A percentile compares a stretch with the other conserved stretches of the same genome.
phyloP scores from a whole-genome alignment of 30 jellyfish, hydroid and myxozoan species.

The Aurelia aurita region DNA sequence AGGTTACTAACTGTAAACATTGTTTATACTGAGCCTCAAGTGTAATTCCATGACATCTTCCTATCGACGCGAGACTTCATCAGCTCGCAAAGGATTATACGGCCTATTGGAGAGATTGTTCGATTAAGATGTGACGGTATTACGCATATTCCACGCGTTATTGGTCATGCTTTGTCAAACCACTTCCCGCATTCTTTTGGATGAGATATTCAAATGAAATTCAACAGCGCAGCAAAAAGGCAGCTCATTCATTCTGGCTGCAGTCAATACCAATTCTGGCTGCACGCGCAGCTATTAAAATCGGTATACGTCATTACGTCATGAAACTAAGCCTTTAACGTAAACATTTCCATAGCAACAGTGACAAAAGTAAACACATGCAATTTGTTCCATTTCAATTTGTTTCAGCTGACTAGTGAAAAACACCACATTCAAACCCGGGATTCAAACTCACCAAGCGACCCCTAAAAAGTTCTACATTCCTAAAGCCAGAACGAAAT shows the following conservation, averaged over 20 bases:
- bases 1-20: too few species aligned
- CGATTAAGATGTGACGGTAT: conserved; percentile 17
- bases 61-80: conserved; percentile 8
- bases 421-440: too few species aligned
- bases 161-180: conserved; percentile 38
- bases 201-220: conserved; percentile 19
- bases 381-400: too few species aligned
- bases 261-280: not conserved
- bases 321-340: not conserved
- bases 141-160: conserved; percentile 15
- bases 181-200: conserved; percentile 74
- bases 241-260: conserved; percentile 17
- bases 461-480: too few species aligned
- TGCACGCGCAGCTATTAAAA: not conserved
- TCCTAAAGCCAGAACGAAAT: too few species aligned
- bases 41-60: too few species aligned
- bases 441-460: too few species aligned
- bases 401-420: too few species aligned
- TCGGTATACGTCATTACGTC: not conserved
- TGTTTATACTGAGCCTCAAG: too few species aligned
- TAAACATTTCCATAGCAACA: too few species aligned
- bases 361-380: too few species aligned
- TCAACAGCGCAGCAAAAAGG: not conserved
- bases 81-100: conserved; percentile 35
- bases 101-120: conserved; percentile 20